Evolutionary conservation across 2,888 invertebrate genomes (phyloP), one percentile per base, ranked within the genome.

Genomic region (Plemyria rubiginata): DNA sequence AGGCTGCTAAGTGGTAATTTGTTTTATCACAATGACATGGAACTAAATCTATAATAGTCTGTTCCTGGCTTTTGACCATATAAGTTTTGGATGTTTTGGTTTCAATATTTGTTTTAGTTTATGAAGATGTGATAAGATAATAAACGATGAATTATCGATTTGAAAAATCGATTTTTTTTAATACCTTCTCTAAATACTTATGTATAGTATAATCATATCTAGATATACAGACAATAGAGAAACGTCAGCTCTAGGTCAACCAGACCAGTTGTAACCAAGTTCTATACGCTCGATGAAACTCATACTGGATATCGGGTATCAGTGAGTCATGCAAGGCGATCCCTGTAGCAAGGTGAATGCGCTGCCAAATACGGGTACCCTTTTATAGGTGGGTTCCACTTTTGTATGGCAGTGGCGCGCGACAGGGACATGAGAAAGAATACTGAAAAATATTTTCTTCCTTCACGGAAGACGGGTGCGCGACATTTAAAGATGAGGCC

Each of bases 311-410:
- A 71, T 80, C 71, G 53, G 55, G 70, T 81, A 70, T 72, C 79
- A 57, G 65, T 86, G 84, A 85, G 77, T 84, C 84, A 84, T 70
- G 84, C 82, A 82, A 85, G 78, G 80, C 78, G 85, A 86, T 85
- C 83, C 78, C 72, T 68, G 52, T 48, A 62, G 73, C 85, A 84
- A 87, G 86, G 86, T 83, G 76, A 85, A 74, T 80, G 75, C 67
- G 73, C 79, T 69, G 74, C 71, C 79, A 54, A 74, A 76, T 73
- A 67, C 74, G 71, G 70, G 29, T 29, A 13, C 29, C 11, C 46
- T 59, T 55, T 55, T 56, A 36, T 36, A 16, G 16, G 16, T 16
- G 15, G 43, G 13, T 15, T 15, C 11, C 13, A 8, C 43, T 22
- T 4, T 43, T 43, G 43, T 32, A 11, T 11, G 16, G 16, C 16